A percentile compares a stretch with the other conserved stretches of the same genome.
These are phyloP conservation scores for Oscheius onirici DNA, from an alignment of 2,888 invertebrate genomes.

Conservation along the genomic window DNA sequence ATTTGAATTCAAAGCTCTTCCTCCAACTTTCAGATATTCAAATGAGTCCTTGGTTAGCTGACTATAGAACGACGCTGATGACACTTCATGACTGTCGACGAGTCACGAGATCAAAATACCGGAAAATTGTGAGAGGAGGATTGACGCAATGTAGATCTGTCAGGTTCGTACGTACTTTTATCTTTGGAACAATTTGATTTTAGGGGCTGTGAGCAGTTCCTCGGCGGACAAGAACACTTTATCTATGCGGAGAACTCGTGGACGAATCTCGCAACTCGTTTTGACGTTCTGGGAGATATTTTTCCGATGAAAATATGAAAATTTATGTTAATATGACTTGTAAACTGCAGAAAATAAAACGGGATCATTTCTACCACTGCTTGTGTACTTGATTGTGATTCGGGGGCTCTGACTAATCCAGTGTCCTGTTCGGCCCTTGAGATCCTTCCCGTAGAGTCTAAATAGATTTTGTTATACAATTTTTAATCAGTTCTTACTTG, in stretches of 20 bases:
- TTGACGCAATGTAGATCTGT: constrained; percentile 10
- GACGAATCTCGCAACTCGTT: constrained; percentile 15
- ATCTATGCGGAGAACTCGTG: constrained; percentile 21
- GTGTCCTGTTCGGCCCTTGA: too few relatives aligned
- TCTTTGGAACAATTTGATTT: too few relatives aligned
- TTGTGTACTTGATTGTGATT: too few relatives aligned
- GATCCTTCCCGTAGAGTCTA: too few relatives aligned
- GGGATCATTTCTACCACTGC: too few relatives aligned
- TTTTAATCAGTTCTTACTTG: too few relatives aligned
- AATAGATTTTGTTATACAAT: too few relatives aligned
- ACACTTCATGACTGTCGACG: constrained; percentile 14
- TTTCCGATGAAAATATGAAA: constrained; percentile 4
- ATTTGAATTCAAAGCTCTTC: too few relatives aligned
- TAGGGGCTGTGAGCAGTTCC: constrained; percentile 26
- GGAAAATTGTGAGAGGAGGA: constrained; percentile 11
- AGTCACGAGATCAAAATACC: constrained; percentile 8
- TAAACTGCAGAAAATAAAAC: too few relatives aligned
- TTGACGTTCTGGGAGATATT: constrained; percentile 21
- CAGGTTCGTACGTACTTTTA: constrained; percentile 2
- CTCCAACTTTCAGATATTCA: neutral
- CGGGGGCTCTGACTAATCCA: too few relatives aligned
- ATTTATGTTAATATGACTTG: too few relatives aligned
- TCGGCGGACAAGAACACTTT: constrained; percentile 7
- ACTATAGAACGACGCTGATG: constrained; percentile 12
- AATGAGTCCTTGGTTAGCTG: constrained; percentile 18